phyloP scores from a whole-genome alignment of 2,888 invertebrate genomes.

The Drosophila mulleri region DNA sequence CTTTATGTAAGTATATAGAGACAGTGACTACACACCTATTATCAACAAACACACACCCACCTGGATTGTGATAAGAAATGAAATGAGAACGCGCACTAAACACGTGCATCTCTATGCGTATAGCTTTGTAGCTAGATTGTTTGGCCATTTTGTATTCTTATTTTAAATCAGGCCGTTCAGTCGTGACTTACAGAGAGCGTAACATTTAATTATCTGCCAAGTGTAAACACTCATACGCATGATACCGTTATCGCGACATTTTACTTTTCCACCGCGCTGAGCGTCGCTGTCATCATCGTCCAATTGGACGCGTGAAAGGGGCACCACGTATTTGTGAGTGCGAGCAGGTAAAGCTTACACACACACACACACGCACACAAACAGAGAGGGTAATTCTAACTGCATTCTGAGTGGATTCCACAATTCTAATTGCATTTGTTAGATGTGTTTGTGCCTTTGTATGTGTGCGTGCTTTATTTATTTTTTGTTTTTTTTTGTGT shows the following conservation, averaged over 20 bases:
- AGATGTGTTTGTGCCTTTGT: neutral
- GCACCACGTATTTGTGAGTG: neutral
- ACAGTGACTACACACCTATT: slow-evolving; percentile 18
- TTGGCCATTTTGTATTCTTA: slow-evolving; percentile 28
- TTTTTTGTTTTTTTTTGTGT: neutral
- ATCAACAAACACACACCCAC: slow-evolving; percentile 50
- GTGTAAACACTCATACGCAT: slow-evolving; percentile 61
- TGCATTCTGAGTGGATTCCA: slow-evolving; percentile 28
- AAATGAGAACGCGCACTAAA: slow-evolving; percentile 40
- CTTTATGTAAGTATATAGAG: slow-evolving; percentile 68
- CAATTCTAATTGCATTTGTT: slow-evolving; percentile 21
- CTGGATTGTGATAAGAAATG: slow-evolving; percentile 41
- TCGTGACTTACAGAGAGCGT: slow-evolving; percentile 65
- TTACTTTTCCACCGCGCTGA: slow-evolving; percentile 52
- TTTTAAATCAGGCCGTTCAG: slow-evolving; percentile 53
- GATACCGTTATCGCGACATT: slow-evolving; percentile 61
- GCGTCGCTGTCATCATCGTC: slow-evolving; percentile 18
- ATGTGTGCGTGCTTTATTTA: neutral
- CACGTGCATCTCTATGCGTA: slow-evolving; percentile 48
- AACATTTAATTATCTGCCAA: slow-evolving; percentile 44
- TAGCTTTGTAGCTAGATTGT: slow-evolving; percentile 4
- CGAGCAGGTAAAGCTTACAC: neutral
- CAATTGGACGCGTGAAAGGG: slow-evolving; percentile 19
- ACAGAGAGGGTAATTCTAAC: slow-evolving; percentile 15
- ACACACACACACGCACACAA: neutral